These are phyloP conservation scores for Imbricaverruca yamaguchii DNA, from an alignment of 2,888 invertebrate genomes.

Conservation along the genomic window DNA sequence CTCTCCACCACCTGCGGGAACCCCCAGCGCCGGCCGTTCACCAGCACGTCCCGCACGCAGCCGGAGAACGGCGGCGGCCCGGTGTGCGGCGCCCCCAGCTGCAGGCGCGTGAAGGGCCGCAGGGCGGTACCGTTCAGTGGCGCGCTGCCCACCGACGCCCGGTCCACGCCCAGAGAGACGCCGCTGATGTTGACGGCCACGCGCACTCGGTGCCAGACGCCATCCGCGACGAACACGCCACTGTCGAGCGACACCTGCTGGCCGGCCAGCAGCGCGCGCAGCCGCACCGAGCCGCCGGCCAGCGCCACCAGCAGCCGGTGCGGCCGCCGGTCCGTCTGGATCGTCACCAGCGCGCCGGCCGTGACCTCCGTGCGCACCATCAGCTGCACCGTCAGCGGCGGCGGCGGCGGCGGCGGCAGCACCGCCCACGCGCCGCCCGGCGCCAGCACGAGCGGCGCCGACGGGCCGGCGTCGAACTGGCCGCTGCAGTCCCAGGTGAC, in stretches of 20 bases:
- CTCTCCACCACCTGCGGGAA: slow-evolving; percentile 68
- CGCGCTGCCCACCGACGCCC: background rate
- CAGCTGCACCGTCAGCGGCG: slow-evolving; percentile 39
- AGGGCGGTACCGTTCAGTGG: slow-evolving; percentile 55
- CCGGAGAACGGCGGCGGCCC: slow-evolving; percentile 37
- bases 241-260: slow-evolving; percentile 40
- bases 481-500: slow-evolving; percentile 88
- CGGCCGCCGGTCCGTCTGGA: background rate
- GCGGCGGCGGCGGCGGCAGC: slow-evolving; percentile 40
- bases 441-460: slow-evolving; percentile 70
- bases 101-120: slow-evolving; percentile 59
- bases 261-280: background rate
- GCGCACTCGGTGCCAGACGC: slow-evolving; percentile 76
- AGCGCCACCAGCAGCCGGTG: slow-evolving; percentile 44
- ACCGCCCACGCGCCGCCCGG: slow-evolving; percentile 42
- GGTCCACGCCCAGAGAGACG: slow-evolving; percentile 69
- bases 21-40: slow-evolving; percentile 66
- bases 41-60: slow-evolving; percentile 44
- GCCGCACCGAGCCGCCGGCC: slow-evolving; percentile 39
- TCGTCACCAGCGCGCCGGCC: slow-evolving; percentile 39
- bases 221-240: slow-evolving; percentile 64
- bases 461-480: slow-evolving; percentile 75
- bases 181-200: slow-evolving; percentile 64
- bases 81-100: background rate
- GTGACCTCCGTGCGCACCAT: slow-evolving; percentile 67